Base-by-base conservation (phyloP, 2,888 invertebrate genomes). In the Theretra japonica region DNA sequence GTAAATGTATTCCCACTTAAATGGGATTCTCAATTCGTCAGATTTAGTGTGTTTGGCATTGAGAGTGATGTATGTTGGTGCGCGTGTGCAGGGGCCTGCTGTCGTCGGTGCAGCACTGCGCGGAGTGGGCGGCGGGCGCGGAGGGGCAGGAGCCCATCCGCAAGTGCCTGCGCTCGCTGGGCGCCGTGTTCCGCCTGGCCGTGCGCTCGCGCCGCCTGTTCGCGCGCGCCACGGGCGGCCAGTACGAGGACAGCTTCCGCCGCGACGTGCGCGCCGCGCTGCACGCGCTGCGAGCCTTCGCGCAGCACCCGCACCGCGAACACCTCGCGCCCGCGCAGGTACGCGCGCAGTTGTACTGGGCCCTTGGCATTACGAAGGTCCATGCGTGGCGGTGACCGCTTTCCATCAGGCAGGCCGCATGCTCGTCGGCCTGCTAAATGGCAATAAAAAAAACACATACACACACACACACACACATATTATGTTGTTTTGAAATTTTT, bases 141-240 rank as follows among this genome's bases (percentile, higher is more conserved):
- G 98, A 98, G 78, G 97, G 97, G 60, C 98, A 98, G 75, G 98
- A 98, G 82, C 97, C 98, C 0, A 97, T 98, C 74, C 97, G 98
- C 86, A 98, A 98, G 84, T 98, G 98, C 84, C 97, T 98, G 74
- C 96, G 97, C 72, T 98, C 98, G 0, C 93, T 99, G 62, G 98
- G 98, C 85, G 98, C 98, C 75, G 98, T 99, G 79, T 98, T 99
- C 90, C 97, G 98, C 76, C 96, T 99, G 80, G 97, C 99, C 2
- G 98, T 99, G 56, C 97, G 98, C 80, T 99, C 98, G 59, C 95
- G 98, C 7, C 88, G 97, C 57, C 86, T 98, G 57, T 98, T 98
- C 92, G 96, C 97, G 0, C 95, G 97, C 23, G 98, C 98, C 0
- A 98, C 98, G 0, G 97, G 97, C 11, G 98, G 98, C 0, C 97